Evolutionary conservation across 2,797 vertebrate species (phyloP).

Genomic region (Percopsis omiscomaycus): DNA sequence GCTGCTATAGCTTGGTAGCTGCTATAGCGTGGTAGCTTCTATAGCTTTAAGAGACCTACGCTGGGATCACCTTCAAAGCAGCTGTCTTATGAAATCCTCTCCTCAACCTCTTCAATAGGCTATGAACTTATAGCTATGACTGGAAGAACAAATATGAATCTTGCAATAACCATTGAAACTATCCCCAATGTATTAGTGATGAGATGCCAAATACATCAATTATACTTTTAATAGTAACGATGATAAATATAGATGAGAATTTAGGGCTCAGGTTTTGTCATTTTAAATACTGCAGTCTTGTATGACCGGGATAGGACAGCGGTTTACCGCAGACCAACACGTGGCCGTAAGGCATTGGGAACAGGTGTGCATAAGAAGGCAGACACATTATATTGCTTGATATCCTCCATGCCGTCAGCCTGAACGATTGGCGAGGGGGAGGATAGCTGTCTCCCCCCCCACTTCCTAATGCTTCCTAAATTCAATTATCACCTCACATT

Average conservation of each 20-base stretch:
- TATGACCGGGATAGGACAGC: constrained; percentile 4
- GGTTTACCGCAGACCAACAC: constrained; percentile 38
- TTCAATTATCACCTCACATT: constrained; percentile 59
- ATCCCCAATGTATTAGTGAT: neutral
- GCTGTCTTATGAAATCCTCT: neutral
- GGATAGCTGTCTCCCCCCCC: constrained; percentile 28
- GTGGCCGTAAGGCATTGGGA: constrained; percentile 54
- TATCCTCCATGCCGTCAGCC: constrained; percentile 45
- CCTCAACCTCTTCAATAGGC: neutral
- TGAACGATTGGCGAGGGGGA: constrained; percentile 42
- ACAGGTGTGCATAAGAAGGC: constrained; percentile 68
- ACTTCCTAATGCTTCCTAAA: constrained; percentile 46
- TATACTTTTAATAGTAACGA: too few species aligned
- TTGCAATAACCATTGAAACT: constrained; percentile 3
- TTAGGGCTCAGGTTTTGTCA: neutral
- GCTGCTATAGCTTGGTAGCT: too few species aligned
- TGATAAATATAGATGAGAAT: neutral
- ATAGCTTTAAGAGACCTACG: neutral
- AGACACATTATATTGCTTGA: constrained; percentile 58
- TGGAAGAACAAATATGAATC: neutral
- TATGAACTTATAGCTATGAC: neutral
- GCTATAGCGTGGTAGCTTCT: neutral
- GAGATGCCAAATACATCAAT: neutral
- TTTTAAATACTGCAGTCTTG: neutral
- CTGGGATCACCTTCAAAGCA: neutral